A percentile compares a stretch with the other conserved stretches of the same genome.
Conservation (phyloP, 2,113 vertebrate genomes). For the Gymnogyps californianus region DNA sequence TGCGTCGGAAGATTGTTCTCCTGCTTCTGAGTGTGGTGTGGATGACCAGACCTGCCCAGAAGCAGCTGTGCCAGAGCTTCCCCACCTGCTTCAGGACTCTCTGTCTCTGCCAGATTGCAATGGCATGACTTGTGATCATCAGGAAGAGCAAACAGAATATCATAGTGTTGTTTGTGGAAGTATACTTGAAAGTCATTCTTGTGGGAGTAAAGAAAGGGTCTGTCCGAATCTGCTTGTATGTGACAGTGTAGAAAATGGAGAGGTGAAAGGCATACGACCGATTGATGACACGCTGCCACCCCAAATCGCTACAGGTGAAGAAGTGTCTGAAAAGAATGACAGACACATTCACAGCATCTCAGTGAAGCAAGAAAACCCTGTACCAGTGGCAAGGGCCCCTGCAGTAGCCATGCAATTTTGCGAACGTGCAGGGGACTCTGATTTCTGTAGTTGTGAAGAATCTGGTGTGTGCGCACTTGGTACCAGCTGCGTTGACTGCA, state of each 20-base stretch:
- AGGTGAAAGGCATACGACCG: neutral
- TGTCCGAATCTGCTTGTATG: neutral
- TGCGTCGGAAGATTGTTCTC: neutral
- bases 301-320: neutral
- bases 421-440: neutral
- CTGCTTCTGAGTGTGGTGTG: neutral
- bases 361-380: neutral
- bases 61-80: neutral
- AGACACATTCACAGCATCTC: neutral
- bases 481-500: neutral
- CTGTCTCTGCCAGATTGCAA: neutral
- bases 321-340: neutral
- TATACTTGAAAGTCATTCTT: neutral
- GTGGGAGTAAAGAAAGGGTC: neutral
- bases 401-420: fast-evolving
- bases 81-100: neutral
- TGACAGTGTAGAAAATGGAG: neutral
- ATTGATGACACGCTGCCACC: neutral
- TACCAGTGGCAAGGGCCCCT: neutral
- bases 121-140: neutral
- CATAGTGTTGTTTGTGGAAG: neutral
- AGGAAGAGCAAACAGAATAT: neutral
- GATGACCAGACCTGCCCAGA: neutral
- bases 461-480: neutral
- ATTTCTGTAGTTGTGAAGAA: neutral